These are phyloP conservation scores for Scaptomyza hsui DNA, from an alignment of 1,140 invertebrate genomes.

Conservation along the genomic window DNA sequence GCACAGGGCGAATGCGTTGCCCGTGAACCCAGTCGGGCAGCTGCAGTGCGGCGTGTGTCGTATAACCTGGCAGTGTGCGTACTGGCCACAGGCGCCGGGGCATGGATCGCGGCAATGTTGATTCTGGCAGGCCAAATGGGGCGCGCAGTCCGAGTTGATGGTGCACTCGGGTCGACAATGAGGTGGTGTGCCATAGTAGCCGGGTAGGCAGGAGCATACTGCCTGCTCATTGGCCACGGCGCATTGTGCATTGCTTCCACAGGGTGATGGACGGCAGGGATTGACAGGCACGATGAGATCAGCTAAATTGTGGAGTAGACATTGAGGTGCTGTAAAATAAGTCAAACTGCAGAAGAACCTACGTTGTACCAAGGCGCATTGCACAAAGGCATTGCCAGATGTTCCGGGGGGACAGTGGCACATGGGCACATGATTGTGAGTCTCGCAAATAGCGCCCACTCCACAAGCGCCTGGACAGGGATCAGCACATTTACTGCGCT, in stretches of 20 bases:
- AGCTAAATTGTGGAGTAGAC: slow-evolving; percentile 33
- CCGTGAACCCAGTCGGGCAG: slow-evolving; percentile 90
- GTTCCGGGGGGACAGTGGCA: slow-evolving; percentile 87
- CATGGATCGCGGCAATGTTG: slow-evolving; percentile 89
- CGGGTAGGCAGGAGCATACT: slow-evolving; percentile 87
- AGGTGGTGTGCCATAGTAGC: slow-evolving; percentile 87
- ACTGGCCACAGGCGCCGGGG: slow-evolving; percentile 88
- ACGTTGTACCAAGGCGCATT: slow-evolving; percentile 84
- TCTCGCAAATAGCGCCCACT: slow-evolving; percentile 88
- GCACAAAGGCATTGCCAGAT: slow-evolving; percentile 91
- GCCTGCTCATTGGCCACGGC: slow-evolving; percentile 86
- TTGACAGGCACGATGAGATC: slow-evolving; percentile 60
- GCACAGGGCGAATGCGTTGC: slow-evolving; percentile 89
- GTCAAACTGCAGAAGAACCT: slow-evolving; percentile 69
- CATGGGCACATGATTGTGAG: slow-evolving; percentile 89
- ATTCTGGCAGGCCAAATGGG: slow-evolving; percentile 88
- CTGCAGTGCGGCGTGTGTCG: slow-evolving; percentile 92
- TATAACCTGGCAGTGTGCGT: slow-evolving; percentile 91
- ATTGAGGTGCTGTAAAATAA: neutral
- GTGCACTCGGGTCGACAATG: slow-evolving; percentile 88
- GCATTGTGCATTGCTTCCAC: slow-evolving; percentile 88
- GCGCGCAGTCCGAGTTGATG: slow-evolving; percentile 88
- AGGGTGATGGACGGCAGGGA: slow-evolving; percentile 90
- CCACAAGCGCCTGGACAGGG: slow-evolving; percentile 91
- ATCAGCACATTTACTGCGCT: slow-evolving; percentile 89